Conservation (phyloP, 2,888 invertebrate species). For the Sinohyriopsis cumingii region DNA sequence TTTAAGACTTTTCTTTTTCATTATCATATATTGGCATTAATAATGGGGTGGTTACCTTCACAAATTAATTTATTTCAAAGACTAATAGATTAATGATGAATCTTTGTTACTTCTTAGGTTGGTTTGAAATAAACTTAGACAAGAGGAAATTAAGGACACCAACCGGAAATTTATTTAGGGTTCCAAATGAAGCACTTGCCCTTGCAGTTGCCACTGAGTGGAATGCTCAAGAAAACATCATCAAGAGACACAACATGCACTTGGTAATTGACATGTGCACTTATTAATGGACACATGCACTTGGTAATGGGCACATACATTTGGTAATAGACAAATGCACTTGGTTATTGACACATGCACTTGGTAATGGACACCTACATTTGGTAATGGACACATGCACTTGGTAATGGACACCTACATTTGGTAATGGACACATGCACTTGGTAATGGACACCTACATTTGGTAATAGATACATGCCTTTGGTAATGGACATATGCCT, state of each 20-base stretch:
- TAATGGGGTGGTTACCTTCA: too few relatives aligned
- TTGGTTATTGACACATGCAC: too few relatives aligned
- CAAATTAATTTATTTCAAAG: too few relatives aligned
- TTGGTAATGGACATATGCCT: conserved; percentile 77
- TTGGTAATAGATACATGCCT: conserved; percentile 80
- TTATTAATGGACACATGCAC: neutral
- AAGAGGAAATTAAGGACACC: conserved; percentile 93
- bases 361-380: too few relatives aligned
- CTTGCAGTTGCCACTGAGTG: conserved; percentile 95
- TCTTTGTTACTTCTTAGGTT: conserved; percentile 36
- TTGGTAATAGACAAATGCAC: too few relatives aligned
- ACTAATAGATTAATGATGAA: too few relatives aligned
- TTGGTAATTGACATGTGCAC: conserved; percentile 77
- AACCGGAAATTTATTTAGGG: conserved; percentile 82
- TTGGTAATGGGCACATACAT: neutral
- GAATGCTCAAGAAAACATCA: conserved; percentile 86
- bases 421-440: conserved; percentile 77
- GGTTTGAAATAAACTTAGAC: conserved; percentile 87
- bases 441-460: conserved; percentile 73
- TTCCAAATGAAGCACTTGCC: conserved; percentile 90
- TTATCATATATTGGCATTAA: too few relatives aligned
- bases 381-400: too few relatives aligned
- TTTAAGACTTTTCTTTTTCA: too few relatives aligned
- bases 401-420: conserved; percentile 80
- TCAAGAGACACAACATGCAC: conserved; percentile 89